A percentile compares a stretch with the other conserved stretches of the same genome.
Evolutionary conservation across 2,797 vertebrate genomes (phyloP).

Genomic region (Spea hammondii): DNA sequence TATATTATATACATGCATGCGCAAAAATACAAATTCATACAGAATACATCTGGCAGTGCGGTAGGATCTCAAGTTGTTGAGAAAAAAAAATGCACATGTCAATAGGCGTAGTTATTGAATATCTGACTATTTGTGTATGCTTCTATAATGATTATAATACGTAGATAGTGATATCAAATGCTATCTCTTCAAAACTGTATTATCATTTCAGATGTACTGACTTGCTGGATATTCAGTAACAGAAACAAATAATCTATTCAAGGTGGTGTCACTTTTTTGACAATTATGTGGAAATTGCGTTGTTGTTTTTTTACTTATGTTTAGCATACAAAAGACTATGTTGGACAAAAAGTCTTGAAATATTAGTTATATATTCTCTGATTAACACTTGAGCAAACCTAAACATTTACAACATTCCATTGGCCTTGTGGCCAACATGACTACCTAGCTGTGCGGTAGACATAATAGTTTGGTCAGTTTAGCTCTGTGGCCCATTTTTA

Average conservation of each 20-base stretch:
- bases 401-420: too few relatives aligned
- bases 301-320: too few relatives aligned
- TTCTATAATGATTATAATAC: constrained; percentile 21
- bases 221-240: not conserved
- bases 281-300: too few relatives aligned
- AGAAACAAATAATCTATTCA: not conserved
- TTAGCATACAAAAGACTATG: too few relatives aligned
- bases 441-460: too few relatives aligned
- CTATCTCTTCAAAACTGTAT: constrained; percentile 8
- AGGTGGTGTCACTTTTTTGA: too few relatives aligned
- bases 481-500: too few relatives aligned
- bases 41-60: constrained; percentile 15
- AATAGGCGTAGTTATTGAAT: constrained; percentile 10
- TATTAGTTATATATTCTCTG: too few relatives aligned
- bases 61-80: constrained; percentile 28
- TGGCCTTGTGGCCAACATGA: too few relatives aligned
- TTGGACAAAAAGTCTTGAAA: too few relatives aligned
- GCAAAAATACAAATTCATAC: constrained; percentile 13
- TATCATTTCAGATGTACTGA: constrained; percentile 5
- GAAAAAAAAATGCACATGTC: constrained; percentile 13
- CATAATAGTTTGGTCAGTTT: too few relatives aligned
- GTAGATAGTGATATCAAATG: constrained; percentile 31
- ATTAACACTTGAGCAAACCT: too few relatives aligned
- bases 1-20: constrained; percentile 18
- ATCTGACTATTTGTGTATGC: constrained; percentile 16